phyloP scores from a whole-genome alignment of 2,888 invertebrate genomes.

The Drosophila tripunctata region DNA sequence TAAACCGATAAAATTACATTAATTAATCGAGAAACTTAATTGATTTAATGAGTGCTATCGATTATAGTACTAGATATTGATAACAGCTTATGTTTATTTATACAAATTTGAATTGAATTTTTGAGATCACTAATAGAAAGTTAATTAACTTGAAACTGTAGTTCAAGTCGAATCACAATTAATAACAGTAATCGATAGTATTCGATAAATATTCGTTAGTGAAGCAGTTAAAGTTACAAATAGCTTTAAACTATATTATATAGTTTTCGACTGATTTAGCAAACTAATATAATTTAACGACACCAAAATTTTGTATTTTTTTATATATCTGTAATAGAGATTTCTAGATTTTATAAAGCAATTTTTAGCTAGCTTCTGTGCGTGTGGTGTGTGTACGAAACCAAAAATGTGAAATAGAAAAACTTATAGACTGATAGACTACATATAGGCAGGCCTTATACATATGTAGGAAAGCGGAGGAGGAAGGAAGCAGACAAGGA shows the following conservation, averaged over 20 bases:
- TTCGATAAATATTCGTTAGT: not conserved
- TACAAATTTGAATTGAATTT: no score
- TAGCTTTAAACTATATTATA: not conserved
- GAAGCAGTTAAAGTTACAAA: not conserved
- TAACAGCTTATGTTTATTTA: no score
- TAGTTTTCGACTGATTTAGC: not conserved
- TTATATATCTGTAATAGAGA: not conserved
- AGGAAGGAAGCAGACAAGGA: slow-evolving; percentile 52
- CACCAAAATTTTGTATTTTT: not conserved
- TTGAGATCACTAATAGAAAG: no score
- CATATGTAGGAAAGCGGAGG: slow-evolving; percentile 54
- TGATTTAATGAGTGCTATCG: no score
- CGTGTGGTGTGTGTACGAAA: slow-evolving; percentile 49
- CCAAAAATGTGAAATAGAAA: slow-evolving; percentile 48
- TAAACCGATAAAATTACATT: no score
- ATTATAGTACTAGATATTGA: no score
- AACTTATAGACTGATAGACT: slow-evolving; percentile 42
- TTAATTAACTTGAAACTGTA: no score
- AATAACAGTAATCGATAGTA: slow-evolving; percentile 25
- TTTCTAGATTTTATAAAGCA: slow-evolving; percentile 30
- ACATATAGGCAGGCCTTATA: slow-evolving; percentile 43
- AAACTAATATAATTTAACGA: not conserved
- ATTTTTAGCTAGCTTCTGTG: slow-evolving; percentile 28
- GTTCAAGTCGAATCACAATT: slow-evolving; percentile 40
- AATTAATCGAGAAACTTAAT: no score